Evolutionary conservation across 2,113 vertebrate genomes (phyloP), one percentile per base, ranked within the genome.

Genomic region (Capreolus pygargus): DNA sequence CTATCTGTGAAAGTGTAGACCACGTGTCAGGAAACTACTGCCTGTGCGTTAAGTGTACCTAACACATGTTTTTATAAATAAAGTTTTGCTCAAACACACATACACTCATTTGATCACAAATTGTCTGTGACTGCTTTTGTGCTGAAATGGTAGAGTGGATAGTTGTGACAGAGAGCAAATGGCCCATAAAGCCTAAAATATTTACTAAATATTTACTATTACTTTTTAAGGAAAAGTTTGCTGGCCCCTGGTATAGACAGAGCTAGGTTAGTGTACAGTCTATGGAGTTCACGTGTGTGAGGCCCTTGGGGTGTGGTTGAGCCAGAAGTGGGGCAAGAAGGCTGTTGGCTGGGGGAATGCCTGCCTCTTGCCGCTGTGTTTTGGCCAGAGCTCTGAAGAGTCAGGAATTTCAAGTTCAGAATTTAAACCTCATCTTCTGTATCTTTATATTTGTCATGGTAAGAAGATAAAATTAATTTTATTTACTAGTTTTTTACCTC

Each of bases 11-110:
- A 27, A n/a, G 74, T 60, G 70, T 23, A 60, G 78, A 45, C 13
- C 45, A 89, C 11, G 47, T 79, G 27, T 89, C 13, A 50, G 23
- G 25, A 84, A 86, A 93, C 19, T 74, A 6, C 9, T 74, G 33
- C 52, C 57, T 16, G 5, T 92, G 57, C 74, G 47, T 16, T 25
- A 70, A 74, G 81, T 92, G 7, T 19, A 85, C 9, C 50, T 93
- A 43, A 64, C 28, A 33, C 13, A 27, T 86, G 33, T 79, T 89
- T 96, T 58, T 91, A 43, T 43, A 58, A 78, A 55, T 87, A 76
- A 61, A 93, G 16, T 89, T 93, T 97, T 93, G n/a, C 30, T 91
- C 81, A 50, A 97, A 97, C 27, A 84, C 5, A 92, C 28, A 57
- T 47, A 58, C 36, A 36, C 28, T 61, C 17, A 54, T 91, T 58